phyloP scores from a whole-genome alignment of 37 sponge, comb jelly and placozoan genomes.

The Cliona cf. orientalis region DNA sequence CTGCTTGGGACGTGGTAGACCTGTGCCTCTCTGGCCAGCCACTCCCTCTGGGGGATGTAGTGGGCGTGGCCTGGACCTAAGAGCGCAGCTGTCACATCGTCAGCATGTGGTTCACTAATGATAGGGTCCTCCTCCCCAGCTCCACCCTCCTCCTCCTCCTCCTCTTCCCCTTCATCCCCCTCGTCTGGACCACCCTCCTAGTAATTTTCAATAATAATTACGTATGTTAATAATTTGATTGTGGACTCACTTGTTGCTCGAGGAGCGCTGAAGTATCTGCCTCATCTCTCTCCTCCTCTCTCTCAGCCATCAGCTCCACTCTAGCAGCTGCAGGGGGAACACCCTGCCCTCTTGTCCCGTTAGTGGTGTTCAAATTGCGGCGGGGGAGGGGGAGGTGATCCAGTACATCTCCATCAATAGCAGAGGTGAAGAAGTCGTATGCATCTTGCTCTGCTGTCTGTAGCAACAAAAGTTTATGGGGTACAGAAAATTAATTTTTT shows the following conservation, averaged over 20 bases:
- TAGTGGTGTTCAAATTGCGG: no score
- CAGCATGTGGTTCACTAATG: neutral
- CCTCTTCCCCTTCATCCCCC: slow-evolving; percentile 5
- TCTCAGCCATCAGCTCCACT: slow-evolving; percentile 3
- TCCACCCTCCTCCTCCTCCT: neutral
- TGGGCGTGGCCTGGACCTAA: slow-evolving; percentile 3
- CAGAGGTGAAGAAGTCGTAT: slow-evolving; percentile 63
- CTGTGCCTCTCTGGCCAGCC: slow-evolving; percentile 39
- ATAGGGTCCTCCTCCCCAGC: neutral
- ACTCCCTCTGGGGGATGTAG: slow-evolving; percentile 43
- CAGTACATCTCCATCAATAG: slow-evolving; percentile 12
- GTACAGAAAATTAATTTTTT: no score
- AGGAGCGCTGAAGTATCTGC: slow-evolving; percentile 1
- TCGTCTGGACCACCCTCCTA: no score
- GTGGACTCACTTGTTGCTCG: slow-evolving; percentile 4
- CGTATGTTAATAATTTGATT: no score
- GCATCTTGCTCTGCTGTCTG: slow-evolving; percentile 37
- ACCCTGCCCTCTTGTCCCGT: no score
- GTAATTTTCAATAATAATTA: no score
- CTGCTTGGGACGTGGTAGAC: slow-evolving; percentile 48
- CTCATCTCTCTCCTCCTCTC: neutral
- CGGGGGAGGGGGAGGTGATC: no score
- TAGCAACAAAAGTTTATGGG: neutral
- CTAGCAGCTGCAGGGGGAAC: neutral
- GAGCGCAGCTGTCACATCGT: neutral